Evolutionary conservation across 2,888 invertebrate genomes (phyloP).

Genomic region (Leptarthrus brevirostris): DNA sequence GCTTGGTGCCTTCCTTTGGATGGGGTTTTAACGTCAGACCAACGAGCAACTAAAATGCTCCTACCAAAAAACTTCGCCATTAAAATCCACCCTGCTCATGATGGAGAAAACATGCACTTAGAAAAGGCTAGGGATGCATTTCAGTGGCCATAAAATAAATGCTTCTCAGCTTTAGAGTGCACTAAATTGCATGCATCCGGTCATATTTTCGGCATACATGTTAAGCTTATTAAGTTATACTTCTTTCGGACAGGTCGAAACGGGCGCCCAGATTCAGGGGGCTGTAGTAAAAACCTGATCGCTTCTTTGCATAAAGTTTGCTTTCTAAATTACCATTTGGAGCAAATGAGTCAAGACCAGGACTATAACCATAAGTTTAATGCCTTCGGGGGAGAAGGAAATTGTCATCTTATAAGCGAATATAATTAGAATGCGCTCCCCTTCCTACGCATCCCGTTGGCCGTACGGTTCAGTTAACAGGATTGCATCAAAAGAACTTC

Average conservation of each 20-base stretch:
- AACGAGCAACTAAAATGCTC: slow-evolving; percentile 23
- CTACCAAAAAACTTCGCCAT: slow-evolving; percentile 36
- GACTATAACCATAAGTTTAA: no score
- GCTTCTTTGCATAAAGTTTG: slow-evolving; percentile 19
- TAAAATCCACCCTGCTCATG: slow-evolving; percentile 44
- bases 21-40: no score
- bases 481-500: no score
- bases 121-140: slow-evolving; percentile 50
- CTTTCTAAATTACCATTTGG: slow-evolving; percentile 38
- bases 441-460: no score
- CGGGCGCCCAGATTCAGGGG: not conserved
- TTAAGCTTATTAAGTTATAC: slow-evolving; percentile 43
- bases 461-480: no score
- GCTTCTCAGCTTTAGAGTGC: slow-evolving; percentile 31
- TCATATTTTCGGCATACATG: slow-evolving; percentile 40
- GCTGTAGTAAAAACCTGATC: not conserved
- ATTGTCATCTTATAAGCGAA: no score
- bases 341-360: slow-evolving; percentile 12
- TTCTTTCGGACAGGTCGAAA: not conserved
- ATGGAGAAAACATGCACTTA: slow-evolving; percentile 48
- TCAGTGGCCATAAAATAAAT: slow-evolving; percentile 50
- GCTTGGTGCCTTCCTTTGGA: not conserved
- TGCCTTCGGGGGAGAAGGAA: no score
- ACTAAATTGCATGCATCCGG: slow-evolving; percentile 36
- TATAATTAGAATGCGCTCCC: no score